phyloP scores from a whole-genome alignment of 1,140 invertebrate species.

The Cyclina sinensis region DNA sequence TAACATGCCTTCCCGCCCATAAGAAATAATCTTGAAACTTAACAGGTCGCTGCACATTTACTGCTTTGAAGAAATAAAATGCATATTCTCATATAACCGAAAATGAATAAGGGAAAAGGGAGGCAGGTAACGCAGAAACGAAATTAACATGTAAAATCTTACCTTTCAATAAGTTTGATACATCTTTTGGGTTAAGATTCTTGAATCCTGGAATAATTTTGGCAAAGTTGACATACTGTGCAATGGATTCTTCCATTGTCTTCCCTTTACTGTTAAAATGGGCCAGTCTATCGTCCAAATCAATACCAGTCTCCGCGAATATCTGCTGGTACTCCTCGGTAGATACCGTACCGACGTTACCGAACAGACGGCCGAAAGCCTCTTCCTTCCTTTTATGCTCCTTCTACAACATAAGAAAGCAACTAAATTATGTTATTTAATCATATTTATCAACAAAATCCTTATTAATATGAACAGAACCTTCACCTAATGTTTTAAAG shows the following conservation, averaged over 20 bases:
- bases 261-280: slow-evolving; percentile 37
- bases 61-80: no score
- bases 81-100: slow-evolving; percentile 52
- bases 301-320: slow-evolving; percentile 62
- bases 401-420: neutral
- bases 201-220: slow-evolving; percentile 61
- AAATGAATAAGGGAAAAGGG: slow-evolving; percentile 45
- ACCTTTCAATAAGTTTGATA: slow-evolving; percentile 62
- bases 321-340: slow-evolving; percentile 54
- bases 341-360: neutral
- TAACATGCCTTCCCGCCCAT: no score
- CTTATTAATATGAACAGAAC: no score
- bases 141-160: neutral
- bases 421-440: no score
- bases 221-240: slow-evolving; percentile 56
- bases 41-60: no score
- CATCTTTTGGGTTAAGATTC: slow-evolving; percentile 54
- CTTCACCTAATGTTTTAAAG: no score
- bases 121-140: neutral
- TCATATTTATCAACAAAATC: no score
- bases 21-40: no score
- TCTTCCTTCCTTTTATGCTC: slow-evolving; percentile 28
- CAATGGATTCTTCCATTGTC: slow-evolving; percentile 51
- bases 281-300: slow-evolving; percentile 42
- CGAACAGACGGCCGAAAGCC: slow-evolving; percentile 37